phyloP scores from a whole-genome alignment of 2,888 invertebrate genomes.

The Mesodorylaimus sp. region DNA sequence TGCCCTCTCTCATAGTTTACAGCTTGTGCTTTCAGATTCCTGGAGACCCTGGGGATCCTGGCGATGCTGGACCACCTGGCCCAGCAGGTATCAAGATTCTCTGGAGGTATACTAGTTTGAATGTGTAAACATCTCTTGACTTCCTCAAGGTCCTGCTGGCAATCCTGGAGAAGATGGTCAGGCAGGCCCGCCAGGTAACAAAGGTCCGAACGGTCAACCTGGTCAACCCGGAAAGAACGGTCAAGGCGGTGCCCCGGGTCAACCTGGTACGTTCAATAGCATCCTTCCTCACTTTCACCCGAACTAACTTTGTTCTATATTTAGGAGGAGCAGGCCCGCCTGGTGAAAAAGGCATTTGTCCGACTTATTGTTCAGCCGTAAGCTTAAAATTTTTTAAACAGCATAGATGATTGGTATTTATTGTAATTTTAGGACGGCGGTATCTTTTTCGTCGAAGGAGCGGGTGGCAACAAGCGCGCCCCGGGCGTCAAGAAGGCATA shows the following conservation, averaged over 20 bases:
- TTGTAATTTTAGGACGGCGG: too few species aligned
- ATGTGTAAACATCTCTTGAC: too few species aligned
- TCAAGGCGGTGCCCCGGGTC: slow-evolving; percentile 15
- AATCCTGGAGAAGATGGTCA: too few species aligned
- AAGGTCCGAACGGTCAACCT: slow-evolving; percentile 11
- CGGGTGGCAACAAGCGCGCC: too few species aligned
- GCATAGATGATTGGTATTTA: too few species aligned
- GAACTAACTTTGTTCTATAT: too few species aligned
- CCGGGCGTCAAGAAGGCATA: too few species aligned
- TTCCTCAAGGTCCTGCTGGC: slow-evolving; percentile 18
- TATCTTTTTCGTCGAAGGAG: slow-evolving; percentile 6
- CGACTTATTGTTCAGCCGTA: slow-evolving; percentile 5
- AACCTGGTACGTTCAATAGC: slow-evolving; percentile 17
- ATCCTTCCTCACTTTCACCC: too few species aligned
- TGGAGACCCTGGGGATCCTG: slow-evolving; percentile 13
- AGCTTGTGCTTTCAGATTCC: too few species aligned
- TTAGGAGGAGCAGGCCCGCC: slow-evolving; percentile 11
- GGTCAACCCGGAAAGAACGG: slow-evolving; percentile 13
- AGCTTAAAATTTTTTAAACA: too few species aligned
- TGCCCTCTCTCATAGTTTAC: neutral
- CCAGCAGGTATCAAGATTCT: slow-evolving; percentile 18
- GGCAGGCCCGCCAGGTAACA: slow-evolving; percentile 12
- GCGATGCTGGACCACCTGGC: slow-evolving; percentile 18
- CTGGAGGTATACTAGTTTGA: too few species aligned
- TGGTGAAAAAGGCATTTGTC: slow-evolving; percentile 9